Evolutionary conservation across 2,797 vertebrate genomes (phyloP), one percentile per base, ranked within the genome.

Genomic region (Sebastes iracundus): DNA sequence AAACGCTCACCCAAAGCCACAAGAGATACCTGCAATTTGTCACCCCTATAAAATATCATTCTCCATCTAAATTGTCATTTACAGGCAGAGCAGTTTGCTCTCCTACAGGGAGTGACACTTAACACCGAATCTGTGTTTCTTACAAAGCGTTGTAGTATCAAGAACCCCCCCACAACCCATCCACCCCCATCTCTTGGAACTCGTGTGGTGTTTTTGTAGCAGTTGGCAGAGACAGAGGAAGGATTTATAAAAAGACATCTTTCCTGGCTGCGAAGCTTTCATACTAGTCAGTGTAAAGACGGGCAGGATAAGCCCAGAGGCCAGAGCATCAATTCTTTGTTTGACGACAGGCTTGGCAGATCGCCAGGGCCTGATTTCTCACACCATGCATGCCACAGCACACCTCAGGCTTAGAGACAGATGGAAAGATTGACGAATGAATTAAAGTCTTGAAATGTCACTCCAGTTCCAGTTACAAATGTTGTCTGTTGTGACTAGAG

Each of bases 271-370:
- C 38, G 68, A 91, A 93, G 92, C 94, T 95, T 96, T 96, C 92
- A 94, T 94, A 92, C 95, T 90, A 87, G 91, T 91, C 81, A 77
- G 90, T 92, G 93, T 91, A 93, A 93, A 93, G 84, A 91, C 38
- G 72, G 75, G 90, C 90, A 86, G 87, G 86, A 88, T 89, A 90
- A 93, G 81, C 92, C 94, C 95, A 92, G 93, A 91, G 94, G 96
- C 95, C 87, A 92, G 91, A 83, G 94, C 94, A 94, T 96, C 93
- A 93, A 92, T 94, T 95, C 95, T 96, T 95, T 95, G 94, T 95
- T 95, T 94, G 92, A 96, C 91, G 91, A 95, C 86, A 73, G 87
- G 64, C 87, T 90, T 96, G 96, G 96, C 93, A 87, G 80, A 65
- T 77, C 28, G 94, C 96, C 97, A 96, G 22, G 79, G 81, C 42